Base-by-base conservation (phyloP, 2,888 invertebrate genomes). In the Megamerina dolium region DNA sequence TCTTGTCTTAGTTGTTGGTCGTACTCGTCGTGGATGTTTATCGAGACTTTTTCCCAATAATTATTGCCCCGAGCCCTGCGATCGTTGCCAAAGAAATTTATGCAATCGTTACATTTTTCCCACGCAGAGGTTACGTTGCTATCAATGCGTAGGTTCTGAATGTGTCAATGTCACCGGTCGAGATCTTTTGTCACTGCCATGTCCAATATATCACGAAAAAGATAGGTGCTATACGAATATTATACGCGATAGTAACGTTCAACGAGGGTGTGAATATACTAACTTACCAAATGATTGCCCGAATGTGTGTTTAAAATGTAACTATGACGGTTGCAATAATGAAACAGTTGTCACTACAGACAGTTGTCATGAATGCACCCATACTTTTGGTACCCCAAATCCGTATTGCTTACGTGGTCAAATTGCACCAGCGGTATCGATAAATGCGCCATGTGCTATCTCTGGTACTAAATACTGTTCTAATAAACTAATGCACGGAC, bases 211-310 rank as follows among this genome's bases (percentile, higher is more conserved):
- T 39, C 45, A 51, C 12, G 53, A 51, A 10, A 40, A 50, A 2
- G 66, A 65, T 52, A 55, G 66, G 8, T 65, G 65, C 46, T 65
- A 58, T 32, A 66, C 62, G 9, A 64, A 65, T 30, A 51, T 65
- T 1, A 4, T 61, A 4, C 56, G 59, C 8, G 6, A 53, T n/a
- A 51, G 54, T 16, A 60, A 59, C 29, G 63, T 62, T 4, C 51
- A 49, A 23, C 53, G 65, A 0, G 65, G 67, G 5, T 66, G 67
- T 31, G 66, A 61, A 48, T 39, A 57, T 5, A 50, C 60, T 0
- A 56, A 63, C 41, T 44, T 63, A 8, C 56, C 60, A 2, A 20
- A 3, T 0, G 46, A 30, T 4, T 66, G 66, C 43, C 52, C 53
- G 2, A 56, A 63, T 20, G 55, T 61, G 0, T 66, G 66, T 46